These are phyloP conservation scores for Drosophila peninsularis DNA, from an alignment of 2,888 invertebrate species.

Conservation along the genomic window DNA sequence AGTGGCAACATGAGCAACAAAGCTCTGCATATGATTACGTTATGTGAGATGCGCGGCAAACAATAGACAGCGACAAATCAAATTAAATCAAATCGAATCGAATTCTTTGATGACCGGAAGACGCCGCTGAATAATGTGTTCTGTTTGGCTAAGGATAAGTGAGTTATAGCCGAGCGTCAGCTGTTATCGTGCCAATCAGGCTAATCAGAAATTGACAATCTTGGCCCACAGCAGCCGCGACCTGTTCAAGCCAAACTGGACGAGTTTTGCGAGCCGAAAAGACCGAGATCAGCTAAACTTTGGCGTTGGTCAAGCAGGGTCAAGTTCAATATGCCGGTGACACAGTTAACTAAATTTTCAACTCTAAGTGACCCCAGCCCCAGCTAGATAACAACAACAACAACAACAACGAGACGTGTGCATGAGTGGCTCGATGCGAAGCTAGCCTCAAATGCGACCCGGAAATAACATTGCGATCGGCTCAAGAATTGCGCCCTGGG, in stretches of 20 bases:
- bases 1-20: too few species aligned
- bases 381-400: conserved; percentile 12
- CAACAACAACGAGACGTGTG: not conserved
- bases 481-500: conserved; percentile 65
- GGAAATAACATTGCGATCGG: conserved; percentile 58
- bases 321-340: conserved; percentile 79
- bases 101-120: conserved; percentile 59
- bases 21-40: conserved; percentile 62
- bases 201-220: not conserved
- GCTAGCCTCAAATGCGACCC: conserved; percentile 53
- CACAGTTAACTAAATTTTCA: conserved; percentile 68
- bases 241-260: conserved; percentile 33
- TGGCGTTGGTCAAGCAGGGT: conserved; percentile 53
- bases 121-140: conserved; percentile 54
- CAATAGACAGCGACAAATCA: conserved; percentile 46
- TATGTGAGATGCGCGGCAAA: conserved; percentile 26
- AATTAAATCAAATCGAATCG: conserved; percentile 12
- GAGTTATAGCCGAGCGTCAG: not conserved
- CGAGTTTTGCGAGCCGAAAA: conserved; percentile 28
- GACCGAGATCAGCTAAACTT: conserved; percentile 16
- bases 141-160: conserved; percentile 11
- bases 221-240: conserved; percentile 5
- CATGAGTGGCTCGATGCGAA: conserved; percentile 12
- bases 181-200: conserved; percentile 7
- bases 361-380: conserved; percentile 70